A percentile compares a stretch with the other conserved stretches of the same genome.
Conservation (phyloP, 37 sponge, comb jelly and placozoan genomes). For the Bolinopsis microptera region DNA sequence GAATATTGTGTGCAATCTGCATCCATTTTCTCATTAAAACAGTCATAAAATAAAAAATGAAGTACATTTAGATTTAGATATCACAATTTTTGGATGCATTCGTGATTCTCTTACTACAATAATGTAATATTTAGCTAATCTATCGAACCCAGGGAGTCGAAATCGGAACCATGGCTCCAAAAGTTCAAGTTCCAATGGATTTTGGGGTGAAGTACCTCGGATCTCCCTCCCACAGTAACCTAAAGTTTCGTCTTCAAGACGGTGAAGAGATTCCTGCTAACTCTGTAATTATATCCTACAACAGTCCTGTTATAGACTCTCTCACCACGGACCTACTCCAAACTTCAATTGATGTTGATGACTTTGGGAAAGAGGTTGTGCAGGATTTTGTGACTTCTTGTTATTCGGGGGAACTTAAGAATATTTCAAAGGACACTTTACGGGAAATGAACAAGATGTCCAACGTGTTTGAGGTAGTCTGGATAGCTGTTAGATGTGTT, state of each 20-base stretch:
- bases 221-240: not conserved
- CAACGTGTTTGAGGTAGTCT: too few species aligned
- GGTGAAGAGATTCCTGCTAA: not conserved
- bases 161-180: too few species aligned
- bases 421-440: not conserved
- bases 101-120: too few species aligned
- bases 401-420: not conserved
- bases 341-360: not conserved
- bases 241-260: not conserved
- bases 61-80: too few species aligned
- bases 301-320: not conserved
- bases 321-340: not conserved
- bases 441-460: not conserved
- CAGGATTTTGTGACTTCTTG: not conserved
- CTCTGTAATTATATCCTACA: not conserved
- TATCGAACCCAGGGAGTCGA: too few species aligned
- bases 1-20: too few species aligned
- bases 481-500: not conserved
- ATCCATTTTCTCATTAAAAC: too few species aligned
- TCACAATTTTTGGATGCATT: too few species aligned
- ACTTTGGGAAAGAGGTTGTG: not conserved
- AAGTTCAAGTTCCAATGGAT: constrained; percentile 15
- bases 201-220: not conserved
- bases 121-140: too few species aligned
- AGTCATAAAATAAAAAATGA: too few species aligned